Base-by-base conservation (phyloP, 1,140 invertebrate genomes). In the Ladona fulva region DNA sequence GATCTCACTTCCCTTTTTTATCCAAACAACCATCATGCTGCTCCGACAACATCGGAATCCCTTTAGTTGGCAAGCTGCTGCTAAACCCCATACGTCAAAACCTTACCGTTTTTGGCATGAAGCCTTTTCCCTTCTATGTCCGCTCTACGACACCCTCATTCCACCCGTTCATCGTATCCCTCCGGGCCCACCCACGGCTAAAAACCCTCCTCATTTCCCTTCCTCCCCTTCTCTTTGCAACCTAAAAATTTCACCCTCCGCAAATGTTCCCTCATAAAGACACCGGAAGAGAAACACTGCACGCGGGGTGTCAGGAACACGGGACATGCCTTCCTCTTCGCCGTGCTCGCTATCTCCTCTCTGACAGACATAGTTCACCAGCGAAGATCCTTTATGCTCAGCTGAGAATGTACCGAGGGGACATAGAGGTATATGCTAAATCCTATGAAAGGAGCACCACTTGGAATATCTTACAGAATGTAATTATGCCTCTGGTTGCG, bases 181-280 rank as follows among this genome's bases (percentile, higher is more conserved):
- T 22, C 14, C 14, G 14, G n/a, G 52, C 3, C 52, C 44, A 52
- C 44, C 44, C 44, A 52, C 44, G 19, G 44, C 44, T 19, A 10
- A 52, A 52, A 52, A 19, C 19, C 44, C 44, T 52, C 19, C 52
- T 37, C 52, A 66, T 22, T 22, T 19, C 52, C 52, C 14, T 19
- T 52, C 44, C 44, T 11, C 44, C 44, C 44, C 10, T 66, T 66
- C n/a, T 66, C n/a, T 16, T 16, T 16, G 52, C 52, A 66, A 22
- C 16, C 52, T 66, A 66, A 19, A 66, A 19, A 66, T 66, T 66
- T 16, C 52, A 66, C 52, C 52, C 52, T 66, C 52, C 8, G 52
- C 52, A 19, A 66, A 66, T 66, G 52, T 66, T 22, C 52, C 52
- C 52, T 66, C 52, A 66, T 66, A 66, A 66, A 66, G 52, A 66